phyloP scores from a whole-genome alignment of 2,888 invertebrate genomes.

The Phengaris arion region DNA sequence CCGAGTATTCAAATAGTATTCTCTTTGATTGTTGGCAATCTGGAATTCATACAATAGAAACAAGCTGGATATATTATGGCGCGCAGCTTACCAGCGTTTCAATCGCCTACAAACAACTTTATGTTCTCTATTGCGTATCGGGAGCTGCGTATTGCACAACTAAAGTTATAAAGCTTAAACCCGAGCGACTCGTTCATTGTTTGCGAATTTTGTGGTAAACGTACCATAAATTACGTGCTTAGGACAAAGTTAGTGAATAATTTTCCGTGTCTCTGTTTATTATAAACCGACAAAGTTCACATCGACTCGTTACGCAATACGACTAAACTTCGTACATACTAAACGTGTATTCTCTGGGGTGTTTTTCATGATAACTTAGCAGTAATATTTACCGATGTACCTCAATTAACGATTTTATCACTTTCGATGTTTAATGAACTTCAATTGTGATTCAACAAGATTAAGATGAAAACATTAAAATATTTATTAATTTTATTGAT shows the following conservation, averaged over 20 bases:
- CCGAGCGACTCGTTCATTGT: constrained; percentile 68
- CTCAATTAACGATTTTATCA: too few relatives aligned
- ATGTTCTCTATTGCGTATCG: constrained; percentile 38
- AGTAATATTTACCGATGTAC: not conserved
- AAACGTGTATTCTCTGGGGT: not conserved
- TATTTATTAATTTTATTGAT: not conserved
- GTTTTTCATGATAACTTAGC: not conserved
- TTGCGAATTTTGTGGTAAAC: constrained; percentile 69
- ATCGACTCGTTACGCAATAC: constrained; percentile 64
- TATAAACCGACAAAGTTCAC: constrained; percentile 69
- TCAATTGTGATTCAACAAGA: too few relatives aligned
- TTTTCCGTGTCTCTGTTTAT: constrained; percentile 77
- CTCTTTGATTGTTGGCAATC: not conserved
- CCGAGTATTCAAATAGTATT: not conserved
- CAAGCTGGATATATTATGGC: not conserved
- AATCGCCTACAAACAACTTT: constrained; percentile 35
- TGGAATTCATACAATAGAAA: not conserved
- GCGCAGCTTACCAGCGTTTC: constrained; percentile 8
- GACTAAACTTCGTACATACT: constrained; percentile 43
- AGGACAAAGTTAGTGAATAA: constrained; percentile 74
- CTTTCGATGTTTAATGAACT: too few relatives aligned
- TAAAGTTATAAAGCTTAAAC: constrained; percentile 42
- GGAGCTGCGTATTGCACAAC: constrained; percentile 34
- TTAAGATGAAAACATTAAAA: too few relatives aligned
- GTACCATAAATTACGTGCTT: constrained; percentile 74